These are phyloP conservation scores for Drosophila varians DNA, from an alignment of 1,140 invertebrate genomes.

Conservation along the genomic window DNA sequence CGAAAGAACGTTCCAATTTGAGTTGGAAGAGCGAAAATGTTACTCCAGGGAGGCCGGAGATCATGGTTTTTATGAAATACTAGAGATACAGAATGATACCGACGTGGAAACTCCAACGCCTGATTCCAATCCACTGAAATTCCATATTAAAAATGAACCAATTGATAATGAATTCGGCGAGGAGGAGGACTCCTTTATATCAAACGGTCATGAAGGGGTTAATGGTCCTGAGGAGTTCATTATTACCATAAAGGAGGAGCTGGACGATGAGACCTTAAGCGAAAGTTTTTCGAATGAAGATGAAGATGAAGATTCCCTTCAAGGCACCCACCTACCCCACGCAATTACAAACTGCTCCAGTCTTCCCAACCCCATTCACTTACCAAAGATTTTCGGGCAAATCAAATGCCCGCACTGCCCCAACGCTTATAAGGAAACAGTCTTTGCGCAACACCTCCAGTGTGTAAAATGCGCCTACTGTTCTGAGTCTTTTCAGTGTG, in stretches of 20 bases:
- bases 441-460: neutral
- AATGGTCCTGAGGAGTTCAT: neutral
- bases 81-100: neutral
- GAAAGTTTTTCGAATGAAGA: neutral
- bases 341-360: neutral
- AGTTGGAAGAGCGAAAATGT: neutral
- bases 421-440: neutral
- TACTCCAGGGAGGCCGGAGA: neutral
- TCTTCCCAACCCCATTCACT: neutral
- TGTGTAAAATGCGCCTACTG: neutral
- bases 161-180: neutral
- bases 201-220: neutral
- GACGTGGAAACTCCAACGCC: neutral
- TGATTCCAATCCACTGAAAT: neutral
- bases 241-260: neutral
- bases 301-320: neutral
- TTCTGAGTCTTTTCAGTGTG: neutral
- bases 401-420: neutral
- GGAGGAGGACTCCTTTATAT: neutral
- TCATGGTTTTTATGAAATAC: neutral
- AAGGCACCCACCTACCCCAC: neutral
- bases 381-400: neutral
- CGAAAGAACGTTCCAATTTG: neutral
- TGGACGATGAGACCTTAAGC: neutral
- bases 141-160: neutral